phyloP scores from a whole-genome alignment of 2,113 vertebrate genomes.

The Centropristis striata region DNA sequence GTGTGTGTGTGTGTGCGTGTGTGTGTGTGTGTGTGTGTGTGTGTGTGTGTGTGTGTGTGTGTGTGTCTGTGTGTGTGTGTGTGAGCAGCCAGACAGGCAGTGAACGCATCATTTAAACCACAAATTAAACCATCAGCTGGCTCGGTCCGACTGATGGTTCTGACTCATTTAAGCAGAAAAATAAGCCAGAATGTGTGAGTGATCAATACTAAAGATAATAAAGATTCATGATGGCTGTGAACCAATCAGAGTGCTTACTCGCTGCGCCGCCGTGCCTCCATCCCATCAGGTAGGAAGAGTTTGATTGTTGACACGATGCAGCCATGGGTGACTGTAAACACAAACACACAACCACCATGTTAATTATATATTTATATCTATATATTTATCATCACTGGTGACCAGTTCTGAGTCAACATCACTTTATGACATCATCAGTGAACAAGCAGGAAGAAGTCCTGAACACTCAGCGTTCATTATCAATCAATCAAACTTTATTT shows the following conservation, averaged over 20 bases:
- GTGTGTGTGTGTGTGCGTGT: conserved; percentile 9
- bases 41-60: not conserved
- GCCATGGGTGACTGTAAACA: conserved; percentile 96
- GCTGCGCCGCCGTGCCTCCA: conserved; percentile 96
- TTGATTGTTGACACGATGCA: conserved; percentile 99
- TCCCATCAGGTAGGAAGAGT: conserved; percentile 99
- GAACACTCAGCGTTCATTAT: not conserved
- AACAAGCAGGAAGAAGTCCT: not conserved
- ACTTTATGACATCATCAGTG: not conserved
- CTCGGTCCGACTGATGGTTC: not conserved
- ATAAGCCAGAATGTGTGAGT: not conserved
- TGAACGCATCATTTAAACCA: not conserved
- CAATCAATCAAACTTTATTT: too few species aligned
- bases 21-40: conserved; percentile 4
- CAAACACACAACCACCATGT: conserved; percentile 48
- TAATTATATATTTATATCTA: too few species aligned
- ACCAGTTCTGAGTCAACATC: not conserved
- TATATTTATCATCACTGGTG: not conserved
- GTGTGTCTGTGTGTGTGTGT: not conserved
- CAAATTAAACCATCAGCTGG: not conserved
- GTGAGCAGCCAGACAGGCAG: not conserved
- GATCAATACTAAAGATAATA: not conserved
- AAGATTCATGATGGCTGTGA: not conserved
- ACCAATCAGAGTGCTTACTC: conserved; percentile 88
- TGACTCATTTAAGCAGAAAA: not conserved